These are phyloP conservation scores for Cancer borealis DNA, from an alignment of 2,888 invertebrate species.

Conservation along the genomic window DNA sequence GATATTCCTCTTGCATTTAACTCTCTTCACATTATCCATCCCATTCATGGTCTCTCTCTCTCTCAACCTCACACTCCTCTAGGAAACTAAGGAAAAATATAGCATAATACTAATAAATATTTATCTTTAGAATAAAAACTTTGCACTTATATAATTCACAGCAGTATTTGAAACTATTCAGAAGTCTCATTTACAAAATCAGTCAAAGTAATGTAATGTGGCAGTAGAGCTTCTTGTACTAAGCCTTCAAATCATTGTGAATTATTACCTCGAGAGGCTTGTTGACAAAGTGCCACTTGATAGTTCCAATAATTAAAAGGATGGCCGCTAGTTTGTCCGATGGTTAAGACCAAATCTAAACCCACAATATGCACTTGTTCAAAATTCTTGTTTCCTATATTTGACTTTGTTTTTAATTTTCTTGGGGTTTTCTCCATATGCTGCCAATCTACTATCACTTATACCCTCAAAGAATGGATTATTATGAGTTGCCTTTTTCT, in stretches of 20 bases:
- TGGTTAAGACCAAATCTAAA: neutral
- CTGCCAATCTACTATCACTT: constrained; percentile 88
- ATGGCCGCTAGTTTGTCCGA: neutral
- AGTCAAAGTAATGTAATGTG: neutral
- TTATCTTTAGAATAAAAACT: neutral
- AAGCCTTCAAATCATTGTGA: neutral
- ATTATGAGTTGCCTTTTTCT: neutral
- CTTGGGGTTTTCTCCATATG: constrained; percentile 95
- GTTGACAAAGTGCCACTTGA: neutral
- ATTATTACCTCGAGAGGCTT: neutral
- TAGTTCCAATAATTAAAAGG: neutral
- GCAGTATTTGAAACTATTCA: neutral
- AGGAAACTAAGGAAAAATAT: too few relatives aligned
- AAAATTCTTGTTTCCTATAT: constrained; percentile 78
- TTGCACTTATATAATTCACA: neutral
- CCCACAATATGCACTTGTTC: neutral
- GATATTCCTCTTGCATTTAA: too few relatives aligned
- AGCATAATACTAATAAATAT: neutral
- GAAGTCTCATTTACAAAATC: neutral
- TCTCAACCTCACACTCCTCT: too few relatives aligned
- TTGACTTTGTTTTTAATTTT: constrained; percentile 89
- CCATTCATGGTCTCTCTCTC: too few relatives aligned
- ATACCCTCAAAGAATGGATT: constrained; percentile 61
- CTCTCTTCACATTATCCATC: too few relatives aligned
- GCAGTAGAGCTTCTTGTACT: neutral